Evolutionary conservation across 2,113 vertebrate species (phyloP).

Genomic region (Cololabis saira): DNA sequence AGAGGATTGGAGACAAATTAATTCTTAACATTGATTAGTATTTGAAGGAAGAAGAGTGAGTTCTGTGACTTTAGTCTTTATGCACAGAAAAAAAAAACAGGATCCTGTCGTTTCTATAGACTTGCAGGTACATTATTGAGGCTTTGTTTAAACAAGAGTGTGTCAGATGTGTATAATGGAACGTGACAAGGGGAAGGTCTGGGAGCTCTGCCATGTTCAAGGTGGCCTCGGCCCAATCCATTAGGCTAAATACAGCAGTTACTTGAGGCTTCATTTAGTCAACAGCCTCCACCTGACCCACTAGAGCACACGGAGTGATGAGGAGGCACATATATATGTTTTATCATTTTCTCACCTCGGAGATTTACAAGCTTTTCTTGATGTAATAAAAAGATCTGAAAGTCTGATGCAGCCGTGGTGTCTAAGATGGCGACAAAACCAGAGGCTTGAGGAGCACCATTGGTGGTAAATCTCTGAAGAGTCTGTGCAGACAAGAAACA

Average conservation of each 20-base stretch:
- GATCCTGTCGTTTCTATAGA: constrained; percentile 21
- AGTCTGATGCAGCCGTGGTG: constrained; percentile 32
- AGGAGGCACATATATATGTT: neutral
- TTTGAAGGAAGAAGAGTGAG: constrained; percentile 33
- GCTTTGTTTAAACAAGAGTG: constrained; percentile 37
- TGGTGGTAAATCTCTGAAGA: constrained; percentile 26
- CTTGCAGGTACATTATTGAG: constrained; percentile 12
- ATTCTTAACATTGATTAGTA: constrained; percentile 43
- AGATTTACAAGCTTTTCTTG: constrained; percentile 6
- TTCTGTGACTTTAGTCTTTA: constrained; percentile 19
- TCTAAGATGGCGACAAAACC: constrained; percentile 28
- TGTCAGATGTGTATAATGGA: constrained; percentile 24
- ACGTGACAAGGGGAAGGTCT: constrained; percentile 36
- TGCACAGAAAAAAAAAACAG: neutral
- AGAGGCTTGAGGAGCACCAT: neutral
- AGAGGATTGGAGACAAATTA: constrained; percentile 30
- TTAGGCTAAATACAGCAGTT: constrained; percentile 31
- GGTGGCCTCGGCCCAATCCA: constrained; percentile 33
- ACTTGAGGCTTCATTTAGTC: constrained; percentile 19
- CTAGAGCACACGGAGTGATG: constrained; percentile 11
- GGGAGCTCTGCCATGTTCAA: constrained; percentile 52
- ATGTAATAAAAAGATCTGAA: constrained; percentile 14
- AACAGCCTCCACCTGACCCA: constrained; percentile 18
- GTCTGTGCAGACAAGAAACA: constrained; percentile 10
- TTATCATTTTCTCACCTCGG: constrained; percentile 6